These are phyloP conservation scores for Isichthys henryi DNA, from an alignment of 2,113 vertebrate genomes.

Conservation along the genomic window DNA sequence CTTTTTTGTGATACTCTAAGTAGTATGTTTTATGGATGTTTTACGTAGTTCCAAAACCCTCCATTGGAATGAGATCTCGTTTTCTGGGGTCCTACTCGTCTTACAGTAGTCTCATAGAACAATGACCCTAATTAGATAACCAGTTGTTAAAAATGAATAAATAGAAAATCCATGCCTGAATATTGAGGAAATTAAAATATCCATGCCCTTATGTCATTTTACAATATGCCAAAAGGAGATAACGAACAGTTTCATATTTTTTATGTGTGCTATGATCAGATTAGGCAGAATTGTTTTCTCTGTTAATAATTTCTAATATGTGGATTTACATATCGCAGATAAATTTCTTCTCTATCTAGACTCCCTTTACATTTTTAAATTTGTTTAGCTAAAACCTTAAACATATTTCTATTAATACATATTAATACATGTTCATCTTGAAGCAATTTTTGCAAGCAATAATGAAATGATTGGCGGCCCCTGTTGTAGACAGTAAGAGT, in stretches of 20 bases:
- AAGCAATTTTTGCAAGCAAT: neutral
- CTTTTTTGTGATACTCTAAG: neutral
- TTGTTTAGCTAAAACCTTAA: neutral
- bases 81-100: neutral
- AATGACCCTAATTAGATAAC: neutral
- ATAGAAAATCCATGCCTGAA: neutral
- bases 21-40: neutral
- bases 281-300: neutral
- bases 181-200: neutral
- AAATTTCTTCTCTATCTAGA: neutral
- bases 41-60: neutral
- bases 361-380: neutral
- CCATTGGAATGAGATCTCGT: neutral
- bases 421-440: neutral
- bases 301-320: neutral
- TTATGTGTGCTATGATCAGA: neutral
- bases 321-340: neutral
- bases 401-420: neutral
- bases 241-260: neutral
- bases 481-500: neutral
- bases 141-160: neutral
- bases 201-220: neutral
- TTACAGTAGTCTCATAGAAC: neutral
- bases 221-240: neutral
- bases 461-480: constrained; percentile 7